Evolutionary conservation across 92 coral and sea anemone species (phyloP).

Genomic region (Parazoanthus atlanticus): DNA sequence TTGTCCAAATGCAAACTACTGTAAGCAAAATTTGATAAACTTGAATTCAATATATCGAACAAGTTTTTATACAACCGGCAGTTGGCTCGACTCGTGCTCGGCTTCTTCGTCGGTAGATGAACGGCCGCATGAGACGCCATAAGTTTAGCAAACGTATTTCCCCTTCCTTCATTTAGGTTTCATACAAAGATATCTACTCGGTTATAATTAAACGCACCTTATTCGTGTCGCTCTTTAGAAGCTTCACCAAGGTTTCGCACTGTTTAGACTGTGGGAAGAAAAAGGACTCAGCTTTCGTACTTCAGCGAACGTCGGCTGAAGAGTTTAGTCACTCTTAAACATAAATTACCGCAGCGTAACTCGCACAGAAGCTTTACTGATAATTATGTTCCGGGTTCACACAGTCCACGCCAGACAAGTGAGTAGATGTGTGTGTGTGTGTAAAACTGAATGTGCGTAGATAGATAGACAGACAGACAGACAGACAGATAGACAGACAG

Average conservation of each 20-base stretch:
- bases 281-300: background rate
- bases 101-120: background rate
- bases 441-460: too few species aligned
- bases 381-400: too few species aligned
- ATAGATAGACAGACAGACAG: too few species aligned
- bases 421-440: too few species aligned
- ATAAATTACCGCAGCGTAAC: too few species aligned
- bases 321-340: too few species aligned
- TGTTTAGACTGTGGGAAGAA: constrained; percentile 73
- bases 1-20: too few species aligned
- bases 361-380: too few species aligned
- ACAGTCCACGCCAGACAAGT: too few species aligned
- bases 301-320: background rate
- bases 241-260: constrained; percentile 85
- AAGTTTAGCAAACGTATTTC: background rate
- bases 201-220: constrained; percentile 60
- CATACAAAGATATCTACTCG: background rate
- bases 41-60: background rate
- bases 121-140: background rate
- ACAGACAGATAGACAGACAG: too few species aligned
- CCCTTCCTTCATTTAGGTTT: background rate
- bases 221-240: constrained; percentile 79
- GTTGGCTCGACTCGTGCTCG: background rate
- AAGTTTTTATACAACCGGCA: background rate
- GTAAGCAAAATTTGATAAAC: too few species aligned